Conservation (phyloP, 2,113 vertebrate species). For the Ammodytes marinus region DNA sequence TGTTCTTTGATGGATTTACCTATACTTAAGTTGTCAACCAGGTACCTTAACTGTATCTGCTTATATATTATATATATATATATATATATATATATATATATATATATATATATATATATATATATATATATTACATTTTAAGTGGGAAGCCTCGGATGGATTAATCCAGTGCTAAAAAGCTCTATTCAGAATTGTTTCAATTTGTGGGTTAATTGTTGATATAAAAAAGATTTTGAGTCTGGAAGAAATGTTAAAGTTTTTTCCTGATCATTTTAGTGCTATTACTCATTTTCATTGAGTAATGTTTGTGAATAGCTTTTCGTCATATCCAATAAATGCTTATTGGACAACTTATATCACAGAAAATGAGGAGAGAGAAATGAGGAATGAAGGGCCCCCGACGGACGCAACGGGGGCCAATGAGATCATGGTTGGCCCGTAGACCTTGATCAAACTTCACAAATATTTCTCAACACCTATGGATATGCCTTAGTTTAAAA, state of each 20-base stretch:
- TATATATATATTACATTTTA: background rate
- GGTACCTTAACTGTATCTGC: too few relatives aligned
- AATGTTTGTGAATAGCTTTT: background rate
- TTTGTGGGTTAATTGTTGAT: background rate
- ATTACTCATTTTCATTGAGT: background rate
- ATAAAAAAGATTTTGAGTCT: background rate
- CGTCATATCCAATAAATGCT: background rate
- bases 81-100: too few relatives aligned
- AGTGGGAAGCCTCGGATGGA: background rate
- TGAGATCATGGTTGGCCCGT: background rate
- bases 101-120: too few relatives aligned
- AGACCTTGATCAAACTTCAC: background rate
- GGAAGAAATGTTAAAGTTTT: constrained; percentile 9
- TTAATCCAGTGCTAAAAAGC: background rate
- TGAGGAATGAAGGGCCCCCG: background rate
- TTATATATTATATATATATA: too few relatives aligned
- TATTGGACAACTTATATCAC: background rate
- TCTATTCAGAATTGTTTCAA: background rate
- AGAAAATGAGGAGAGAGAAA: background rate
- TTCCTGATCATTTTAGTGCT: constrained; percentile 9
- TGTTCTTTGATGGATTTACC: too few relatives aligned
- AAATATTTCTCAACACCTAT: background rate
- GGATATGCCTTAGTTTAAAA: background rate
- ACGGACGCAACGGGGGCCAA: background rate
- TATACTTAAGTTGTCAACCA: too few relatives aligned